Base-by-base conservation (phyloP, 2,888 invertebrate genomes). In the Carpatolechia fugitivella region DNA sequence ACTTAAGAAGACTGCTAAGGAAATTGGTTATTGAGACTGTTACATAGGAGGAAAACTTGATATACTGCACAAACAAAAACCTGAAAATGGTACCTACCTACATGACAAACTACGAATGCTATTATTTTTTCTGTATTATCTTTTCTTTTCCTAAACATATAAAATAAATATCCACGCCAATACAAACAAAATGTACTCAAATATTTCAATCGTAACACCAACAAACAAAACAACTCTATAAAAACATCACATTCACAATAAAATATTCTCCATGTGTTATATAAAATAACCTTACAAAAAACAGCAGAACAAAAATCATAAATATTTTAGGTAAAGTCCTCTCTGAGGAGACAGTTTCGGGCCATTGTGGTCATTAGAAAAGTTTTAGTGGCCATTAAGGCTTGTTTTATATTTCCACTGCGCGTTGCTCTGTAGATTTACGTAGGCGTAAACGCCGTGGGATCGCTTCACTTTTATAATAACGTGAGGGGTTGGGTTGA, bases 301-400 rank as follows among this genome's bases (percentile, higher is more conserved):
- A 72, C 71, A 63, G 56, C 54, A 52, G 60, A 64, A 62, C 64
- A 72, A 73, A 76, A 76, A 78, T 78, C 72, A 80, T 80, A 81
- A 80, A 81, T 82, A 83, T 79, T 81, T 76, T 76, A 79, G 74
- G 68, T 68, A 69, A 78, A 78, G 68, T 80, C 72, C 66, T 62
- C 68, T 74, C 80, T 71, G 78, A 61, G 72, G 82, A 81, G 82
- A 82, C 82, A 82, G 81, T 82, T 82, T 80, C 70, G 78, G 81
- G 79, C 73, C 81, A 69, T 76, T 64, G 72, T 62, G 79, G 80
- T 82, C 83, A 83, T 83, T 83, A 83, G 78, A 80, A 80, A 82
- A 82, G 82, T 84, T 82, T 82, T 84, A 84, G 82, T 80, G 78
- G 78, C 82, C 76, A 82, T 83, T 82, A 82, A 73, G 55, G 76